Conservation (phyloP, 2,113 vertebrate species). For the Ursus arctos region DNA sequence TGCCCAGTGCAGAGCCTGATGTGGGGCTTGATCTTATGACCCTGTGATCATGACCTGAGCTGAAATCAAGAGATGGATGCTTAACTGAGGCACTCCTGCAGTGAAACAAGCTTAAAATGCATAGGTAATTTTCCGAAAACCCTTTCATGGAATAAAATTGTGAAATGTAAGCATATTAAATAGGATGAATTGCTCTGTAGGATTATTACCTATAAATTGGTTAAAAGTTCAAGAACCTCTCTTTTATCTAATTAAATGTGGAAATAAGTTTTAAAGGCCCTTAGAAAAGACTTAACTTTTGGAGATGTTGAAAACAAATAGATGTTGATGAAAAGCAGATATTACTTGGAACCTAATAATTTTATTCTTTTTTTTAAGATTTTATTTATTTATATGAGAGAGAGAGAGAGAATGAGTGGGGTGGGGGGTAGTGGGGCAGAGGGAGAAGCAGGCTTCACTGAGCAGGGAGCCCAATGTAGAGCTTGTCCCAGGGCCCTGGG, state of each 20-base stretch:
- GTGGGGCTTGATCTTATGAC: not conserved
- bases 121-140: slow-evolving; percentile 42
- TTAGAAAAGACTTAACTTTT: slow-evolving; percentile 15
- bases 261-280: slow-evolving; percentile 27
- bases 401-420: not conserved
- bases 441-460: not conserved
- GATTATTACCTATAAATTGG: slow-evolving; percentile 11
- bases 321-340: not conserved
- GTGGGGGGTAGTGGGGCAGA: not conserved
- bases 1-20: not conserved
- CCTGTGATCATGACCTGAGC: not conserved
- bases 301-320: slow-evolving; percentile 32
- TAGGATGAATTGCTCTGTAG: not conserved
- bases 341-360: not conserved
- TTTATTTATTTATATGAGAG: not conserved
- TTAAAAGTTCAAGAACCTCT: slow-evolving; percentile 3
- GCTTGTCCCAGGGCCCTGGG: not conserved
- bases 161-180: slow-evolving; percentile 23
- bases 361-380: not conserved
- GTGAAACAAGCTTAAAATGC: not conserved
- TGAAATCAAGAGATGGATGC: not conserved
- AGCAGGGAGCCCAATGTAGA: not conserved
- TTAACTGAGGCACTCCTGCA: not conserved
- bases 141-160: slow-evolving; percentile 16
- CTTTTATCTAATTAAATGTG: slow-evolving; percentile 47